Conservation (phyloP, 1,140 invertebrate genomes). For the Pogonomyrmex barbatus region DNA sequence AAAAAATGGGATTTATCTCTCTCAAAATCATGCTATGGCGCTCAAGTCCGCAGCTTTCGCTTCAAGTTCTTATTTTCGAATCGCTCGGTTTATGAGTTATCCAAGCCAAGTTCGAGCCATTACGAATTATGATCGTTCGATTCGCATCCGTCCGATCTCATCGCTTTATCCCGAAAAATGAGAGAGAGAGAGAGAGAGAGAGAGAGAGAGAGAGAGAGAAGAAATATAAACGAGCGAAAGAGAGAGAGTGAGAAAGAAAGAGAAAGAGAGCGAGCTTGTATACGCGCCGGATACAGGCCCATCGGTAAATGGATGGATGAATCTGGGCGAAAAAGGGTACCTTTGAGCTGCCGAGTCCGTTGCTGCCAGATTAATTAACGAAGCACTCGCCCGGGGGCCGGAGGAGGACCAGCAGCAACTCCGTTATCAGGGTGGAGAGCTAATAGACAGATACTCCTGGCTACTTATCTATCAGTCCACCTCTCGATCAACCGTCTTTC, state of each 20-base stretch:
- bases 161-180: slow-evolving; percentile 1
- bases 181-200: slow-evolving; percentile 19
- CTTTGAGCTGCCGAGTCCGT: slow-evolving; percentile 81
- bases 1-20: background rate
- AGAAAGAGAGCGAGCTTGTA: slow-evolving; percentile 35
- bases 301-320: slow-evolving; percentile 81
- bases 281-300: slow-evolving; percentile 39
- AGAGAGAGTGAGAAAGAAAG: background rate
- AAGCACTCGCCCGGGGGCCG: slow-evolving; percentile 81
- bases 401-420: slow-evolving; percentile 81
- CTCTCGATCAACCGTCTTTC: slow-evolving; percentile 60
- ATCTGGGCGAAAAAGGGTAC: slow-evolving; percentile 80
- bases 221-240: background rate
- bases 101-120: background rate
- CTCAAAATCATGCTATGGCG: background rate
- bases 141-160: slow-evolving; percentile 20
- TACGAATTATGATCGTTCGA: slow-evolving; percentile 37
- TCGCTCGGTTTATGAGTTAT: background rate
- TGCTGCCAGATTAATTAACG: slow-evolving; percentile 85
- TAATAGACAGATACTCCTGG: slow-evolving; percentile 76
- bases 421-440: slow-evolving; percentile 75
- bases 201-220: slow-evolving; percentile 16
- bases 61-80: slow-evolving; percentile 23
- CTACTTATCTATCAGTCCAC: slow-evolving; percentile 68
- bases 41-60: background rate